Percentiles rank a stretch among this genome's conserved stretches.
phyloP scores from a whole-genome alignment of 2,797 vertebrate genomes.

The Dipus sagitta region DNA sequence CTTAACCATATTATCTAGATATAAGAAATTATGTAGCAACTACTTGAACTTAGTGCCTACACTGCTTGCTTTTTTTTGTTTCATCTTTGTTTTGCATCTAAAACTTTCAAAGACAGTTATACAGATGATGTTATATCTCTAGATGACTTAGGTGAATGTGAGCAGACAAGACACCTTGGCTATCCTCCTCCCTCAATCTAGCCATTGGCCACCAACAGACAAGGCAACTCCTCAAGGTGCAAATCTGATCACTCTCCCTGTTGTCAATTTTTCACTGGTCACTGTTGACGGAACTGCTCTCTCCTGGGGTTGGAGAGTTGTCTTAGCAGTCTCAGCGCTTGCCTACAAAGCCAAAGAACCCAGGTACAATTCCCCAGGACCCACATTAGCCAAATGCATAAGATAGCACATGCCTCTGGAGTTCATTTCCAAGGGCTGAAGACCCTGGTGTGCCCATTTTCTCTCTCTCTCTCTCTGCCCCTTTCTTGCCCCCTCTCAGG shows the following conservation, averaged over 20 bases:
- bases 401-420: too few relatives aligned
- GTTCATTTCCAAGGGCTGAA: too few relatives aligned
- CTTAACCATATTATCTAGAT: neutral
- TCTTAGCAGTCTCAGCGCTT: too few relatives aligned
- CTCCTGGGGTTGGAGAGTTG: too few relatives aligned
- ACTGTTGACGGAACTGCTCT: neutral
- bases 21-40: conserved; percentile 10
- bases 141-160: neutral
- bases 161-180: neutral
- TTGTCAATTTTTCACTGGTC: neutral
- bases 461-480: too few relatives aligned
- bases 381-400: too few relatives aligned
- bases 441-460: too few relatives aligned
- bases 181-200: neutral
- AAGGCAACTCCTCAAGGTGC: neutral
- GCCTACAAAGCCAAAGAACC: too few relatives aligned
- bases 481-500: too few relatives aligned
- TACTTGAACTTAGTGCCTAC: neutral
- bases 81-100: neutral
- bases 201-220: neutral
- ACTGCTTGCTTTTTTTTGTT: neutral
- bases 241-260: neutral
- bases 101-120: neutral
- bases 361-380: too few relatives aligned
- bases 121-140: neutral